These are phyloP conservation scores for Mechanitis messenoides DNA, from an alignment of 2,888 invertebrate species.

Conservation along the genomic window DNA sequence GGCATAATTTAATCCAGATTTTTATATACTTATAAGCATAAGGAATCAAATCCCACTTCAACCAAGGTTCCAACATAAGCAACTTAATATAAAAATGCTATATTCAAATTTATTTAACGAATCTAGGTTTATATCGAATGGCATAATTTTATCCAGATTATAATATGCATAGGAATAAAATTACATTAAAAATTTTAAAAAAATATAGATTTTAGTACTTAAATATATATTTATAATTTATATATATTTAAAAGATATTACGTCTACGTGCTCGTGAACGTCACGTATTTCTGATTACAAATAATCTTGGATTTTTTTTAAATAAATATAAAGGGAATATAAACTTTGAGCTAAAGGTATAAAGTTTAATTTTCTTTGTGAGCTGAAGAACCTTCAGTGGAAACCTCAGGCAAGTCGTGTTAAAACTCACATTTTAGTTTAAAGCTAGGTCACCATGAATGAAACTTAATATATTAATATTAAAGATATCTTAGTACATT, in stretches of 20 bases:
- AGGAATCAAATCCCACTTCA: background rate
- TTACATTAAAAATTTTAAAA: too few relatives aligned
- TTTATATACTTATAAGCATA: too few relatives aligned
- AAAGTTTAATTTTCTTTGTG: slow-evolving; percentile 16
- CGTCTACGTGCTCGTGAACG: slow-evolving; percentile 38
- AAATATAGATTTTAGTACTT: background rate
- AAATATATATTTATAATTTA: background rate
- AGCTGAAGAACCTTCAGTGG: slow-evolving; percentile 20
- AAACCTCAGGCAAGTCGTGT: slow-evolving; percentile 35
- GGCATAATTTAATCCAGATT: background rate
- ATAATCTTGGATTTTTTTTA: slow-evolving; percentile 44
- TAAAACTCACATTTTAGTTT: slow-evolving; percentile 35
- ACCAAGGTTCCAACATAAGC: too few relatives aligned
- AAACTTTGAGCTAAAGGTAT: slow-evolving; percentile 14
- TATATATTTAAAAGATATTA: slow-evolving; percentile 22
- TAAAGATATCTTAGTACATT: slow-evolving; percentile 15
- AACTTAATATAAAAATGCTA: too few relatives aligned
- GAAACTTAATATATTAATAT: slow-evolving; percentile 19
- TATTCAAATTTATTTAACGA: too few relatives aligned
- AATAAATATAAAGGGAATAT: slow-evolving; percentile 14
- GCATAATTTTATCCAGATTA: too few relatives aligned
- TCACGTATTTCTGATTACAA: slow-evolving; percentile 49
- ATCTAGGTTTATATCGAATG: too few relatives aligned
- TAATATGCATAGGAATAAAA: too few relatives aligned
- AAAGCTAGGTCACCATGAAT: slow-evolving; percentile 27